phyloP scores from a whole-genome alignment of 2,797 vertebrate species.

The Sebastes taczanowskii region DNA sequence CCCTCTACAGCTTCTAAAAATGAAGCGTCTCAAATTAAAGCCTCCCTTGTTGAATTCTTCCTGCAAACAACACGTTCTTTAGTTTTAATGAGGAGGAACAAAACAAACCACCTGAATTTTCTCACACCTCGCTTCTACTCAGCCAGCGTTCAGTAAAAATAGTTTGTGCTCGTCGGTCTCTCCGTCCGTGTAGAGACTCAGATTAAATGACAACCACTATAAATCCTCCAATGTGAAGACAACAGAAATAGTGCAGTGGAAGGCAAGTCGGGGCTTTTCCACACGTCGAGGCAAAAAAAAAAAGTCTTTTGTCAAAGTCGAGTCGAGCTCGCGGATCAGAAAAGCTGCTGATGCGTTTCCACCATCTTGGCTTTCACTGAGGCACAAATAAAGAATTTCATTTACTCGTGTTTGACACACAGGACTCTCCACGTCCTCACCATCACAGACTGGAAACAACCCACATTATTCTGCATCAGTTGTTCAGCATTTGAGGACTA shows the following conservation, averaged over 20 bases:
- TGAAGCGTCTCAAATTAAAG: conserved; percentile 21
- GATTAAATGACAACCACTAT: neutral
- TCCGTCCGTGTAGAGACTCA: neutral
- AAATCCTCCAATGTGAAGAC: neutral
- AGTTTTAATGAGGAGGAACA: conserved; percentile 24
- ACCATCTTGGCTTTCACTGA: conserved; percentile 4
- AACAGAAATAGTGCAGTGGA: neutral
- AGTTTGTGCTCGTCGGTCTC: neutral
- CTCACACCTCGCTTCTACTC: neutral
- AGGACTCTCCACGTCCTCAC: neutral
- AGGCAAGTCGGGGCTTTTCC: neutral
- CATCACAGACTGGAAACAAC: neutral
- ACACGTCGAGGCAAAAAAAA: neutral
- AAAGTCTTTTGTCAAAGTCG: neutral
- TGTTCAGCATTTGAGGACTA: neutral
- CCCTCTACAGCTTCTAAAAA: conserved; percentile 24
- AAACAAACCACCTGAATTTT: conserved; percentile 11
- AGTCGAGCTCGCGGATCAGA: conserved; percentile 7
- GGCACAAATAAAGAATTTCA: neutral
- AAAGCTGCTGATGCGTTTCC: conserved; percentile 13
- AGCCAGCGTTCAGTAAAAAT: neutral
- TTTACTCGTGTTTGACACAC: conserved; percentile 1
- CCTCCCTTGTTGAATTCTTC: neutral
- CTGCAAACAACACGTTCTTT: neutral
- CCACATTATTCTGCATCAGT: neutral